These are phyloP conservation scores for Brachypalpus laphriformis DNA, from an alignment of 2,888 invertebrate genomes.

Conservation along the genomic window DNA sequence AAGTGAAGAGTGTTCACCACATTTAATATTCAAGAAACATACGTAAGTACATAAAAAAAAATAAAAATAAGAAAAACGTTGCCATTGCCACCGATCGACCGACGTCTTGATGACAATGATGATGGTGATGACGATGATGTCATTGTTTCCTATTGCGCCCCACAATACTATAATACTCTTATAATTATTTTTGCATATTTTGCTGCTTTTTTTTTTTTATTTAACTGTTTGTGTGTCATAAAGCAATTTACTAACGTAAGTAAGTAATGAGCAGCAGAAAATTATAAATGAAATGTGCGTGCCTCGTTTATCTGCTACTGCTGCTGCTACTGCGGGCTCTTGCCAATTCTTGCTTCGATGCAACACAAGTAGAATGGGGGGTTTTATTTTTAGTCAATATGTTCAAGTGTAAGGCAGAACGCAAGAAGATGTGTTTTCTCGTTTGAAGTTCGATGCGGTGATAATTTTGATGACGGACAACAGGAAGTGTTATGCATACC, in stretches of 20 bases:
- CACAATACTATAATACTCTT: constrained; percentile 37
- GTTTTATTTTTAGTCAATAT: constrained; percentile 51
- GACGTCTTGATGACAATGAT: constrained; percentile 6
- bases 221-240: constrained; percentile 42
- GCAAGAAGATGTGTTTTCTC: neutral
- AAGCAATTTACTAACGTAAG: constrained; percentile 59
- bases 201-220: neutral
- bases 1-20: constrained; percentile 15
- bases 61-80: constrained; percentile 17
- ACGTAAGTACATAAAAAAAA: constrained; percentile 44
- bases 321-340: neutral
- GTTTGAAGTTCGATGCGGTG: constrained; percentile 15
- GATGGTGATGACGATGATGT: constrained; percentile 60
- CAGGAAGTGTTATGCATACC: neutral
- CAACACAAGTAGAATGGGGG: constrained; percentile 49
- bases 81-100: constrained; percentile 11
- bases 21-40: constrained; percentile 56
- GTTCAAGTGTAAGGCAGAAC: constrained; percentile 54
- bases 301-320: constrained; percentile 13
- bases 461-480: neutral
- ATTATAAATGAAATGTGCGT: constrained; percentile 55
- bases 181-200: constrained; percentile 37
- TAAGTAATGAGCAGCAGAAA: constrained; percentile 17
- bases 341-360: constrained; percentile 32
- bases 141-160: constrained; percentile 56